phyloP scores from a whole-genome alignment of 2,113 vertebrate genomes.

The Ictalurus furcatus region DNA sequence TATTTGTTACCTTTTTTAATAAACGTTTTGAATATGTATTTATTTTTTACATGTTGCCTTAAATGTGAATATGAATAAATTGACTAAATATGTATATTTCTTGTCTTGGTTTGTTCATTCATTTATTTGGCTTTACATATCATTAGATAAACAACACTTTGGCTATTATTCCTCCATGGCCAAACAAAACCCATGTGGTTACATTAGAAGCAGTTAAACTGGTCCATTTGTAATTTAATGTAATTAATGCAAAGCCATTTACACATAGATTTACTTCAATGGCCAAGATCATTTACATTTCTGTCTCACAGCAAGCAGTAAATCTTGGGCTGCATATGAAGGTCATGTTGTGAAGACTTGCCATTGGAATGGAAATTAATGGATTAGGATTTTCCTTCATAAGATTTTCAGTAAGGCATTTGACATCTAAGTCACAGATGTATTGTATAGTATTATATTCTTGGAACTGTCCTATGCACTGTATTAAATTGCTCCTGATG shows the following conservation, averaged over 20 bases:
- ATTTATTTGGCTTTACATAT: not conserved
- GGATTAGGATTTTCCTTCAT: not conserved
- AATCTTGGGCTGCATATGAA: not conserved
- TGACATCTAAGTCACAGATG: not conserved
- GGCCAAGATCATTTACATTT: not conserved
- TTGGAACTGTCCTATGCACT: not conserved
- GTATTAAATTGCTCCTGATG: not conserved
- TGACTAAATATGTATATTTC: not conserved
- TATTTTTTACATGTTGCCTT: not conserved
- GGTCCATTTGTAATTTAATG: not conserved
- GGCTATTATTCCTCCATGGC: not conserved
- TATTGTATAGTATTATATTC: not conserved
- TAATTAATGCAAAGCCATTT: constrained; percentile 8
- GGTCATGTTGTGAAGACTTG: not conserved
- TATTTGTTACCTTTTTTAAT: constrained; percentile 42
- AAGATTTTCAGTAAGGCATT: not conserved
- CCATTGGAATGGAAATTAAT: not conserved
- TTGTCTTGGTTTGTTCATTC: not conserved
- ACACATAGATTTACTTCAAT: not conserved
- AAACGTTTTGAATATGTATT: constrained; percentile 29
- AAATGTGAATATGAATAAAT: constrained; percentile 21
- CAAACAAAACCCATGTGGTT: not conserved
- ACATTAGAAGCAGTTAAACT: not conserved
- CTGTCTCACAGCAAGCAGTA: not conserved
- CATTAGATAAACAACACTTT: not conserved